Base-by-base conservation (phyloP, 1,140 invertebrate genomes). In the Hyposmocoma kahamanoa region DNA sequence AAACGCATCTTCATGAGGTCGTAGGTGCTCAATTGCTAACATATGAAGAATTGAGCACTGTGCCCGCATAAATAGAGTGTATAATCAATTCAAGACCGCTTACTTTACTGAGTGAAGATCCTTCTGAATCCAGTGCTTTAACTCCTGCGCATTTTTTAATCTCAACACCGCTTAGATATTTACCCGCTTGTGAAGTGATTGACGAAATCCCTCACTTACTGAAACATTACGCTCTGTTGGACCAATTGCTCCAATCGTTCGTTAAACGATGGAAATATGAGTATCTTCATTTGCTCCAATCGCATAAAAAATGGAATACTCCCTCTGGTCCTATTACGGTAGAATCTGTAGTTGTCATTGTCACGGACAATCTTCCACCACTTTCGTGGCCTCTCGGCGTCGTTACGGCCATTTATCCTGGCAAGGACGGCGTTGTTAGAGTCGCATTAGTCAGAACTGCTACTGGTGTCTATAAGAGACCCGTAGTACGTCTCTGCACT, bases 71-170 rank as follows among this genome's bases (percentile, higher is more conserved):
- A 53, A 62, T 72, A 9, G 73, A 75, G 38, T 59, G 59, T 17
- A 19, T 64, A 19, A 26, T 75, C n/a, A 80, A 77, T 43, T 61
- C 60, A 1, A 39, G 74, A 6, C 77, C 77, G 5, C 36, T 78
- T 18, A 54, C 34, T 3, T 45, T 63, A 17, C 34, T 62, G 20
- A 48, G 50, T 38, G 41, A 45, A 13, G 59, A 65, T 42, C 59
- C 61, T 3, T 57, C 62, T 26, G 73, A 82, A 17, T 53, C 67
- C 3, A 41, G 38, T 21, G 47, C 60, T n/a, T 41, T 84, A 6
- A 80, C 81, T 9, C 78, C 81, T 1, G 64, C 50, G 9, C 78
- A 87, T 62, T 84, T 85, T 53, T 42, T 85, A 21, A 72, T 66
- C 30, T 57, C 68, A 30, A 20, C 47, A 13, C 28, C 62, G 11